Evolutionary conservation across 2,113 vertebrate species (phyloP).

Genomic region (Acanthochromis polyacanthus): DNA sequence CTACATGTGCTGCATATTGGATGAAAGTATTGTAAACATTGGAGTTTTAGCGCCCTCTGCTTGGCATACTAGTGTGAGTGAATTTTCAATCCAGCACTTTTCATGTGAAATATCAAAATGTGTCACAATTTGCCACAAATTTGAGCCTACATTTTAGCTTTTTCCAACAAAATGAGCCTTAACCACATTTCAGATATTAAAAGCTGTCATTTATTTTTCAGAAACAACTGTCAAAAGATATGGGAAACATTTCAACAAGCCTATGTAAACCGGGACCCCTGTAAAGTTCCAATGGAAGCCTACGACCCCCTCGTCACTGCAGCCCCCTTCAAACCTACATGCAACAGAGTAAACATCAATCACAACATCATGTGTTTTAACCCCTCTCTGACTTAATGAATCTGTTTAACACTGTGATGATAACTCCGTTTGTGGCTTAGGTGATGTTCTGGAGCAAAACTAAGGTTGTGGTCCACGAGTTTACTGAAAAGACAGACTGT

Average conservation of each 20-base stretch:
- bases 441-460: conserved; percentile 93
- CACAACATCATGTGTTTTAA: not conserved
- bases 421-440: conserved; percentile 70
- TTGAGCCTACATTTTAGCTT: too few species aligned
- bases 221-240: conserved; percentile 59
- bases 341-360: conserved; percentile 70
- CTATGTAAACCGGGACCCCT: conserved; percentile 71
- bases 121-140: too few species aligned
- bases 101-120: too few species aligned
- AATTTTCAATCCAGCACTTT: too few species aligned
- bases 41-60: too few species aligned
- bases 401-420: not conserved
- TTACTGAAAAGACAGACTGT: conserved; percentile 72
- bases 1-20: too few species aligned
- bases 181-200: not conserved
- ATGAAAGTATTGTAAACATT: too few species aligned
- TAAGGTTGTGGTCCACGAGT: conserved; percentile 76
- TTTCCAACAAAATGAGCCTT: not conserved
- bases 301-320: conserved; percentile 65
- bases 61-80: too few species aligned
- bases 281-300: conserved; percentile 63
- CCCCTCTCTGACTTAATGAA: not conserved
- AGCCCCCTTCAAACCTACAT: conserved; percentile 24
- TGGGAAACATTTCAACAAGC: conserved; percentile 74
- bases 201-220: conserved; percentile 1